Conservation (phyloP, 1,140 invertebrate genomes). For the Drosophila rhopaloa region DNA sequence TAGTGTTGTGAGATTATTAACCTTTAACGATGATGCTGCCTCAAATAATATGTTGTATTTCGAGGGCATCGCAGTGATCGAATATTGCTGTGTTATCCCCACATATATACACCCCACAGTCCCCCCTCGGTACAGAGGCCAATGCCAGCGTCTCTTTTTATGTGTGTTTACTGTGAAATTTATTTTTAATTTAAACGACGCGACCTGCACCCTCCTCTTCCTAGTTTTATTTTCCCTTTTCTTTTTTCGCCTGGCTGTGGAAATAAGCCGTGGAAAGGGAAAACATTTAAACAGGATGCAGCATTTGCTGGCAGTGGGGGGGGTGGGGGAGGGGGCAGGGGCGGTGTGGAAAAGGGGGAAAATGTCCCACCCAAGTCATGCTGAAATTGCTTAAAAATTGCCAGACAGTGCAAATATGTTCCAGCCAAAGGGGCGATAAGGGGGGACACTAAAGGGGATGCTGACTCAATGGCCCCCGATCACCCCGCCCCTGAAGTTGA, state of each 20-base stretch:
- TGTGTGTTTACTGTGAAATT: slow-evolving; percentile 82
- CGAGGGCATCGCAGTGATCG: background rate
- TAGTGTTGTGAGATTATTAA: too few species aligned
- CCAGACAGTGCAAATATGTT: slow-evolving; percentile 82
- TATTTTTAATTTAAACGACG: slow-evolving; percentile 80
- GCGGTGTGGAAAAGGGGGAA: background rate
- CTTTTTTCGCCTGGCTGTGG: background rate
- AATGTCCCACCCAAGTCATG: slow-evolving; percentile 65
- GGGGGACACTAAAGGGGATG: background rate
- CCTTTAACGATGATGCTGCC: too few species aligned
- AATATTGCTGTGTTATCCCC: background rate
- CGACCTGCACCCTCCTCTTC: slow-evolving; percentile 20
- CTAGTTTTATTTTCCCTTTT: background rate
- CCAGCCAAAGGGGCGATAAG: slow-evolving; percentile 23
- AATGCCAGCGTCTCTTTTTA: slow-evolving; percentile 64
- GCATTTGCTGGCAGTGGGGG: slow-evolving; percentile 30
- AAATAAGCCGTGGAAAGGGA: slow-evolving; percentile 41
- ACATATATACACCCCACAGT: background rate
- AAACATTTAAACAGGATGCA: slow-evolving; percentile 81
- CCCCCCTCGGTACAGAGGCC: slow-evolving; percentile 1
- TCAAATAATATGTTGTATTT: background rate
- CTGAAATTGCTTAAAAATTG: slow-evolving; percentile 82
- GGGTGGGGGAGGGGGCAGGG: background rate
- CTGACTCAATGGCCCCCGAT: background rate
- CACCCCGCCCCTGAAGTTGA: slow-evolving; percentile 50